Evolutionary conservation across 2,113 vertebrate species (phyloP), one percentile per base, ranked within the genome.

Genomic region (Aegithalos caudatus): DNA sequence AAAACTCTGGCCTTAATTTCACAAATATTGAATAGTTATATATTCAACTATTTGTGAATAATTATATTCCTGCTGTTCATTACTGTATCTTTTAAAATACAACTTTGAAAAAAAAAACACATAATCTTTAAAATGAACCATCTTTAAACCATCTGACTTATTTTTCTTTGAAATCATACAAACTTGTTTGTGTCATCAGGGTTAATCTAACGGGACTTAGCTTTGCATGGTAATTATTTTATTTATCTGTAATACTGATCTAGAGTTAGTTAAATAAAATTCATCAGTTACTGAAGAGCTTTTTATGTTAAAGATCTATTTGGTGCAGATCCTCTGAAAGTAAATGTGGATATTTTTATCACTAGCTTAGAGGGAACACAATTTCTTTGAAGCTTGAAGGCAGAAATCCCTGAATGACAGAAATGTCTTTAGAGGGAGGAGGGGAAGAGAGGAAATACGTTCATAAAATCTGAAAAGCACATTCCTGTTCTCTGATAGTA

Each of bases 351-450:
- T 95, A 53, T 80, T 95, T 92, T 90, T 82, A 83, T 86, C 48
- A 61, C 62, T 72, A 37, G 48, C 53, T 92, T 88, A 86, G 62
- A 69, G 27, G 15, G 8, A 88, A 37, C 21, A 51, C 28, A 65
- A 18, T 79, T 94, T 83, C 85, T 92, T 92, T 93, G 90, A 95
- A 93, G 50, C 66, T 57, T 93, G 70, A 82, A 90, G 81, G 37
- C 48, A 82, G 62, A 94, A 92, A 86, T 82, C 16, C 15, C 1
- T 4, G 67, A 82, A 88, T 90, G 91, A 90, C 38, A 79, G 82
- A 92, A 87, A 58, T 66, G 38, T 78, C 51, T 91, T 91, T 56
- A 54, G 60, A 77, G 27, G 29, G 14, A 24, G 22, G 11, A 57
- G 40, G 21, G 12, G 21, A 88, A 37, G 33, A 64, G 51, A 58